Percentiles rank a stretch among this genome's conserved stretches.
These are phyloP conservation scores for Daphoenositta chrysoptera DNA, from an alignment of 2,113 vertebrate species.

Conservation along the genomic window DNA sequence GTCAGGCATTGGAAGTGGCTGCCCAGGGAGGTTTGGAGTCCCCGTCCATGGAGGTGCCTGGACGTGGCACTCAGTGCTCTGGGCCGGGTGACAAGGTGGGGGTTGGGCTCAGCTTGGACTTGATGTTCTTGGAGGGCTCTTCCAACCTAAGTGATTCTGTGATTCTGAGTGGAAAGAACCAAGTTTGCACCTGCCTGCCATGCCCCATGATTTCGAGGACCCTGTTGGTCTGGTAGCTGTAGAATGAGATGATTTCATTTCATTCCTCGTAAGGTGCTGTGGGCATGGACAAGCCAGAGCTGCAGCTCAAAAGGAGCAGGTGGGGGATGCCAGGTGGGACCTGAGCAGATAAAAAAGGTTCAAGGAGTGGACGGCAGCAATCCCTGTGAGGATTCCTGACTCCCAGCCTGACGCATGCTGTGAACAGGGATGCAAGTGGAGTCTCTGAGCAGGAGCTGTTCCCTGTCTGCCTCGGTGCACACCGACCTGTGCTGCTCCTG, in stretches of 20 bases:
- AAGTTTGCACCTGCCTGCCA: background rate
- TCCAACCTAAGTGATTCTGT: no score
- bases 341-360: background rate
- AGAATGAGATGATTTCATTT: background rate
- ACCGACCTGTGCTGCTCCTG: background rate
- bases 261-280: background rate
- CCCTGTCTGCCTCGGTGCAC: fast-evolving
- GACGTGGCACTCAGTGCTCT: background rate
- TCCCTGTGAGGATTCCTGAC: background rate
- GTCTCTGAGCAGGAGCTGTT: background rate
- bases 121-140: background rate
- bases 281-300: background rate
- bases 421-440: background rate
- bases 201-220: fast-evolving
- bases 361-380: background rate
- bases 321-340: background rate
- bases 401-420: background rate
- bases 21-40: background rate
- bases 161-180: background rate
- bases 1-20: background rate
- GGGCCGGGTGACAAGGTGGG: background rate
- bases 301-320: background rate
- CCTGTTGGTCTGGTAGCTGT: background rate
- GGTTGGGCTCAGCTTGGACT: background rate
- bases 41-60: background rate